phyloP scores from a whole-genome alignment of 1,140 invertebrate species.

The Euwallacea similis region DNA sequence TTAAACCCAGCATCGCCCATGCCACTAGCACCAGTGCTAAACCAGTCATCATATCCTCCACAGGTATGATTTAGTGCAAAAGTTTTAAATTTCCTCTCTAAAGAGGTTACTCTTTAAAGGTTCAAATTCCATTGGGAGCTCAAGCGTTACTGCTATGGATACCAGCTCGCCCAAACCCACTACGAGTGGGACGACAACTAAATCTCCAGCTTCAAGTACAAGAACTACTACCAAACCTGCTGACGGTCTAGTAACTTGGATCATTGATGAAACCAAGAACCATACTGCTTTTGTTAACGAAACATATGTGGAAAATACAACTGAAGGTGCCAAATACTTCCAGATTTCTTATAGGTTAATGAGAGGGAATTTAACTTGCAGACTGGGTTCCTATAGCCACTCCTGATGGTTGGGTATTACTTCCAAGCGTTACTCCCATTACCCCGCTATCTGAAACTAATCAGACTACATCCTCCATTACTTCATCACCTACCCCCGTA shows the following conservation, averaged over 20 bases:
- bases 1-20: no score
- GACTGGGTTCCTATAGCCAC: conserved; percentile 53
- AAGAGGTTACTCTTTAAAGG: no score
- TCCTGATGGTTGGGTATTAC: conserved; percentile 67
- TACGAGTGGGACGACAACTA: background rate
- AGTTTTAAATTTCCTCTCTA: no score
- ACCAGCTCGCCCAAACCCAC: background rate
- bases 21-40: no score
- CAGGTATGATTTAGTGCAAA: background rate
- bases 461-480: conserved; percentile 6
- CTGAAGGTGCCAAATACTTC: conserved; percentile 43
- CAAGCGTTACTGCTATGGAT: background rate
- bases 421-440: conserved; percentile 50
- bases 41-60: background rate
- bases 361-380: conserved; percentile 17
- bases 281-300: conserved; percentile 20
- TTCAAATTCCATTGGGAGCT: no score
- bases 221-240: background rate
- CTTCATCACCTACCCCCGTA: conserved; percentile 27
- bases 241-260: conserved; percentile 56
- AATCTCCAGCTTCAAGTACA: background rate
- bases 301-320: conserved; percentile 28
- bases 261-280: conserved; percentile 42
- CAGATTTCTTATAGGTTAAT: background rate
- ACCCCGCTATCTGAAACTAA: conserved; percentile 29